These are phyloP conservation scores for Synodontis membranacea DNA, from an alignment of 2,113 vertebrate species.

Conservation along the genomic window DNA sequence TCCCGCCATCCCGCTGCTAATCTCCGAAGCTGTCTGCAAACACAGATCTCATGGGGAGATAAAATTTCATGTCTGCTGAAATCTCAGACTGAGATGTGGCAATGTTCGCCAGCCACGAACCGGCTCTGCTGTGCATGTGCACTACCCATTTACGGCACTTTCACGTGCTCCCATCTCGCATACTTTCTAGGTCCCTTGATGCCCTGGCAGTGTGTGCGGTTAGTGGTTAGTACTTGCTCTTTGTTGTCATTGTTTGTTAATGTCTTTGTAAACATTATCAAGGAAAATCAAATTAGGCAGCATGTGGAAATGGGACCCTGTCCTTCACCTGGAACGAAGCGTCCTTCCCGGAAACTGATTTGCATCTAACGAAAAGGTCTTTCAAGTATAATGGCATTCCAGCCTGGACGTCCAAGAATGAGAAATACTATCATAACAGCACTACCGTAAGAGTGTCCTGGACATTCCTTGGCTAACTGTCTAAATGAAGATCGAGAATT, in stretches of 20 bases:
- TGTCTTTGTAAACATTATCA: conserved; percentile 6
- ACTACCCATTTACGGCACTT: background rate
- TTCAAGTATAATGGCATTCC: conserved; percentile 64
- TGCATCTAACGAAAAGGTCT: conserved; percentile 17
- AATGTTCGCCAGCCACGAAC: background rate
- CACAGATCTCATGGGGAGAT: conserved; percentile 50
- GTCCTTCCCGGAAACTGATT: conserved; percentile 49
- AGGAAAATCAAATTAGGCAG: background rate
- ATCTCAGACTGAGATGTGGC: conserved; percentile 43
- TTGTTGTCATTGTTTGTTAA: background rate
- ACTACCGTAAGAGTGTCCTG: background rate
- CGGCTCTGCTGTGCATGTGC: background rate
- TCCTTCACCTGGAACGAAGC: background rate
- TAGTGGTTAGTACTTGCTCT: background rate
- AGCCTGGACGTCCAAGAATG: background rate
- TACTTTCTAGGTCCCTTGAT: background rate
- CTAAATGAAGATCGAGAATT: background rate
- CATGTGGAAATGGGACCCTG: background rate
- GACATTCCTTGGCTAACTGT: background rate
- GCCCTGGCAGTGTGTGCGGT: background rate
- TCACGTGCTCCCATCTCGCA: background rate
- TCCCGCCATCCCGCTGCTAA: conserved; percentile 38
- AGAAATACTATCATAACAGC: background rate
- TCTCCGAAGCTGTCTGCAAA: conserved; percentile 58
- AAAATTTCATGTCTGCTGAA: conserved; percentile 56